Conservation (phyloP, 2,888 invertebrate species). For the Ormyrus rosae region DNA sequence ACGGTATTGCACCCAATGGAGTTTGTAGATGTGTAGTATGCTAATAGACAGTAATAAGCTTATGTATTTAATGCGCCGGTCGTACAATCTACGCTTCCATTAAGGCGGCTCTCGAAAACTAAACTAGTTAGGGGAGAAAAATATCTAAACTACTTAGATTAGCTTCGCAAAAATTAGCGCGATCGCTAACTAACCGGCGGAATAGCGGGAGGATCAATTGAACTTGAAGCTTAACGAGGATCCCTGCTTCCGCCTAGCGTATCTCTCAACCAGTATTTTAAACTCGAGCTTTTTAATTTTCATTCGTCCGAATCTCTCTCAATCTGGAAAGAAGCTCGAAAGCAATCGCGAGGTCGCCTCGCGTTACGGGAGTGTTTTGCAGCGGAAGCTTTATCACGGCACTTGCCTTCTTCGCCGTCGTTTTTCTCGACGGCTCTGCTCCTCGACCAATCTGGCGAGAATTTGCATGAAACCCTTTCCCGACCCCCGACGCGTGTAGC, state of each 20-base stretch:
- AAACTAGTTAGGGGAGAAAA: constrained; percentile 24
- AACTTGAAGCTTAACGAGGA: too few relatives aligned
- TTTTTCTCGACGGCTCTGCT: constrained; percentile 21
- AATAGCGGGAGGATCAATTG: too few relatives aligned
- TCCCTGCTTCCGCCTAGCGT: too few relatives aligned
- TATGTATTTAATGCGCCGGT: constrained; percentile 50
- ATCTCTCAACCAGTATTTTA: too few relatives aligned
- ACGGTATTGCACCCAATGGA: constrained; percentile 49
- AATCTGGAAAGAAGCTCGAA: too few relatives aligned
- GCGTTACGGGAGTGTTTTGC: background rate
- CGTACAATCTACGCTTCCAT: constrained; percentile 44
- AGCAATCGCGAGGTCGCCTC: background rate
- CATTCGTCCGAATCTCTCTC: too few relatives aligned
- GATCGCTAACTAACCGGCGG: too few relatives aligned
- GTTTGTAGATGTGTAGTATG: constrained; percentile 53
- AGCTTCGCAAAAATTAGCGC: constrained; percentile 10
- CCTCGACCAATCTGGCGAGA: constrained; percentile 65
- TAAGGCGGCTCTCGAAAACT: constrained; percentile 36
- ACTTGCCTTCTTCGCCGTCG: constrained; percentile 34
- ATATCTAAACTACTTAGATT: constrained; percentile 14
- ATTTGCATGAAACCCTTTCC: constrained; percentile 70
- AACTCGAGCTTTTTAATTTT: too few relatives aligned
- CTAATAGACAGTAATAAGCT: constrained; percentile 55
- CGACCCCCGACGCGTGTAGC: constrained; percentile 56
- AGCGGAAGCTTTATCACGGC: constrained; percentile 27